phyloP scores from a whole-genome alignment of 2,888 invertebrate genomes.

The Acrobasis suavella region DNA sequence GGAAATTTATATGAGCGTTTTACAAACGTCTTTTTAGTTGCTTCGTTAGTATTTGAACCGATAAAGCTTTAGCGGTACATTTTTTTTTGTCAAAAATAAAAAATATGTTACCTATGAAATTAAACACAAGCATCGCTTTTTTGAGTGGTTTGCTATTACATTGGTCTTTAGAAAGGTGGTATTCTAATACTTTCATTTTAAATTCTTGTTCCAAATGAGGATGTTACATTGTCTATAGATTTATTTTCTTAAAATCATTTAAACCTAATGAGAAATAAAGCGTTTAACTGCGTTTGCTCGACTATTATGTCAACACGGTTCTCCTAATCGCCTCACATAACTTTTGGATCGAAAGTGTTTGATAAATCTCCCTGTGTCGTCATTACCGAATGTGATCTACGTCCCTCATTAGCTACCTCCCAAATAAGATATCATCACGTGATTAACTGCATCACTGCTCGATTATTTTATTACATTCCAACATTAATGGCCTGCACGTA shows the following conservation, averaged over 20 bases:
- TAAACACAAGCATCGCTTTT: no score
- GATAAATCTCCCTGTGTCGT: conserved; percentile 74
- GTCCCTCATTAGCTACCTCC: conserved; percentile 74
- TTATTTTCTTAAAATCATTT: conserved; percentile 20
- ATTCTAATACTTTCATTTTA: no score
- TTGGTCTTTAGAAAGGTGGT: no score
- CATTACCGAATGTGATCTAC: conserved; percentile 78
- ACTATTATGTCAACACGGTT: conserved; percentile 77
- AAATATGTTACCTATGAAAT: no score
- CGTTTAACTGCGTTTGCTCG: conserved; percentile 68
- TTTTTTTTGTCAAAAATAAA: no score
- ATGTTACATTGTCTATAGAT: neutral
- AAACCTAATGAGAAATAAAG: conserved; percentile 51
- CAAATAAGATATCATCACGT: conserved; percentile 76
- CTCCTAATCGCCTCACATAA: conserved; percentile 71
- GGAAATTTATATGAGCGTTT: neutral
- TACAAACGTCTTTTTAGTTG: neutral
- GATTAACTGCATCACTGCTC: conserved; percentile 66
- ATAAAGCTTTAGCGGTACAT: no score
- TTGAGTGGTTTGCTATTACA: no score
- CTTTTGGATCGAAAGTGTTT: conserved; percentile 76
- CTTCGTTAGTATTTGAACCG: neutral
- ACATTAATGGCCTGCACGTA: conserved; percentile 61
- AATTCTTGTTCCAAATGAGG: neutral
- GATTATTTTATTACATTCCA: conserved; percentile 78